A percentile compares a stretch with the other conserved stretches of the same genome.
Evolutionary conservation across 2,113 vertebrate species (phyloP).

Genomic region (Myrmecobius fasciatus): DNA sequence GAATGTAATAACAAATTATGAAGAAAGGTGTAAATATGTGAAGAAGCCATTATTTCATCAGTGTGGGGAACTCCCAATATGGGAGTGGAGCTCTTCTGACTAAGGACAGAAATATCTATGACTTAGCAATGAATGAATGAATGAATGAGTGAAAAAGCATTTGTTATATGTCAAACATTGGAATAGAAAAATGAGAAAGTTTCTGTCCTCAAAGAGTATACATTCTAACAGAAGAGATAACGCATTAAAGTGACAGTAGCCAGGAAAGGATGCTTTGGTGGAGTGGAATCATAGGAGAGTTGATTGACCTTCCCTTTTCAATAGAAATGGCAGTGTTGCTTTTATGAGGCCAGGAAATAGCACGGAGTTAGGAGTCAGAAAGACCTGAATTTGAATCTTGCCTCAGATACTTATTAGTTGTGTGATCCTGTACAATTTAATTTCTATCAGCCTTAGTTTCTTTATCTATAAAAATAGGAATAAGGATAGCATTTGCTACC

Average conservation of each 20-base stretch:
- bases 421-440: background rate
- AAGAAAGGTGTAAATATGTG: background rate
- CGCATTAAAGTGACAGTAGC: background rate
- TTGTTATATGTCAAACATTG: background rate
- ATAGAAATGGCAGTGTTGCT: background rate
- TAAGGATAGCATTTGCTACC: background rate
- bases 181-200: background rate
- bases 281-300: background rate
- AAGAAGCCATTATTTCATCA: background rate
- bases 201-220: background rate
- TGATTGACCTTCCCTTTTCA: background rate
- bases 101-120: background rate
- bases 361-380: background rate
- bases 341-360: background rate
- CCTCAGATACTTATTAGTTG: background rate
- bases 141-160: background rate
- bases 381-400: background rate
- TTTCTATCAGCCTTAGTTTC: background rate
- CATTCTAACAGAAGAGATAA: background rate
- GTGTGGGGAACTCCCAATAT: background rate
- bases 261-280: background rate
- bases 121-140: background rate
- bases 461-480: background rate
- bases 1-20: constrained; percentile 43
- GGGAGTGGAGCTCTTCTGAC: background rate